Evolutionary conservation across 2,797 vertebrate species (phyloP), one percentile per base, ranked within the genome.

Genomic region (Bradypodion pumilum): DNA sequence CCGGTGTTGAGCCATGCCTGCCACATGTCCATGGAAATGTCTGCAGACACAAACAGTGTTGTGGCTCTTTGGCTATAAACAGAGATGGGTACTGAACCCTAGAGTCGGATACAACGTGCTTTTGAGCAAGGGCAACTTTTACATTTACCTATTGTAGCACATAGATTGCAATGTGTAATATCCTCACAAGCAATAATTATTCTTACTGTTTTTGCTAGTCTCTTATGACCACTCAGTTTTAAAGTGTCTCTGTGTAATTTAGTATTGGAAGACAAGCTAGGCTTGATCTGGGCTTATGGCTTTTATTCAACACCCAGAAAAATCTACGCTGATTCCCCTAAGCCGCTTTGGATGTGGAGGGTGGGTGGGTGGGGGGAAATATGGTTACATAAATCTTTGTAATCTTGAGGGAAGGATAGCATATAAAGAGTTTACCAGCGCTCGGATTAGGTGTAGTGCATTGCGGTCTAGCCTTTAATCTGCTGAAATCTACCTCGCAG

Each of bases 321-420:
- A 93, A 89, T 91, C 88, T 87, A 84, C 70, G 83, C 83, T 86
- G 84, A 76, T 86, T 92, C 86, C 76, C 92, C 88, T 92, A 93
- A 93, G 89, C 91, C 91, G 66, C 92, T 91, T 91, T 90, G 68
- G 86, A 91, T 88, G 88, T 78, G 80, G n/a, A 90, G 84, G 81
- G 29, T n/a, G n/a, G n/a, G n/a, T n/a, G n/a, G n/a, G n/a, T n/a
- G n/a, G n/a, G 10, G 83, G 91, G 91, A 93, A 89, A 92, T 89
- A 90, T 90, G 89, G 90, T 91, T 94, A 93, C 87, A 92, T 93
- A 93, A 93, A 94, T 90, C 92, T 93, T 84, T 90, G 87, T 93
- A 93, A 87, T 89, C 87, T 91, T 93, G 86, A 72, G 82, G 77
- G 75, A 85, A 89, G 69, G 46, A 82, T 63, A 88, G 78, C 90